Base-by-base conservation (phyloP, 2,113 vertebrate species). In the Cyphotilapia sp. region DNA sequence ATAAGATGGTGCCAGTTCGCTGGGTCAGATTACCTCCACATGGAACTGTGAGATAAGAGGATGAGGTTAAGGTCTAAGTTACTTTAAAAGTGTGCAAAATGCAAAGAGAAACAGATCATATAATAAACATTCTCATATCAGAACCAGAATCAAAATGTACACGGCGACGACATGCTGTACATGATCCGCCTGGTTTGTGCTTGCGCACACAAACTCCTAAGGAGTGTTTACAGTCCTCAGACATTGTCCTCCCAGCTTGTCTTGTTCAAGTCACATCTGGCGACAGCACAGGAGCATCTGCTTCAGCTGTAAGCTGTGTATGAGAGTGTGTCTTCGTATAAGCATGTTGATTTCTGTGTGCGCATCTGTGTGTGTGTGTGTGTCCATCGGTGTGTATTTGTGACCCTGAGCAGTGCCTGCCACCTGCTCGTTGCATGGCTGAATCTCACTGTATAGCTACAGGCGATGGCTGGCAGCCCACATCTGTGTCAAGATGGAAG, bases 11-110 rank as follows among this genome's bases (percentile, higher is more conserved):
- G 13, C 99, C 98, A 38, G 96, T 99, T 63, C 98, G 95, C 38
- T 98, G 97, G 0, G 98, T 99, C 91, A 99, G 91, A 93, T 99
- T 99, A 19, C 98, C 99, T 49, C 99, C 99, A 33, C 99, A 99
- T 0, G 98, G 99, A 89, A 99, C 99, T 99, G 96, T 8, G 14
- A 66, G n/a, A 29, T 35, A 81, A 83, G 86, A 84, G 8, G 5
- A 38, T 5, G 29, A 9, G 2, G 51, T 53, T 51, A 11, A 59
- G 5, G 47, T 19, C 29, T 24, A 33, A 69, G 5, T 45, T 6
- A 31, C 3, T 27, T 71, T 29, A 14, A 45, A 22, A 51, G 24
- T 42, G 27, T 33, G 54, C n/a, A 24, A 53, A 47, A 27, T 31
- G 71, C 27, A 83, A 83, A 56, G 51, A 81, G 53, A 45, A 83